Conservation (phyloP, 2,888 invertebrate genomes). For the Minunthozetes semirufus region DNA sequence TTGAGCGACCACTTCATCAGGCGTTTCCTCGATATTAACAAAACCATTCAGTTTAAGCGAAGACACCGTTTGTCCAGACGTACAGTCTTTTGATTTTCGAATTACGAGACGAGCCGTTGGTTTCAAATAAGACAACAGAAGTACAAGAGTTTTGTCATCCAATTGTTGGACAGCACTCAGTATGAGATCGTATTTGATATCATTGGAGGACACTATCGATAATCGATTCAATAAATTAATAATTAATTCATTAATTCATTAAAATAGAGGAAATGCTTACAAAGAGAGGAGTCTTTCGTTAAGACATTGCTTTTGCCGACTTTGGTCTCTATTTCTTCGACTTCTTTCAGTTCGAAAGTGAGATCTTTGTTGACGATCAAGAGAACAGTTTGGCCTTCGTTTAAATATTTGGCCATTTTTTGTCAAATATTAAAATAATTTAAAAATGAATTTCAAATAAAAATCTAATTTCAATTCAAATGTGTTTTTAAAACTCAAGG, state of each 20-base stretch:
- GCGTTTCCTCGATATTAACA: constrained; percentile 47
- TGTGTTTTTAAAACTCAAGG: no score
- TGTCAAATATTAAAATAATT: no score
- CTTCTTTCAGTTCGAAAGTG: neutral
- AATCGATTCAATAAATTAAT: neutral
- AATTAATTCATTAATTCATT: neutral
- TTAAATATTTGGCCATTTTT: constrained; percentile 1
- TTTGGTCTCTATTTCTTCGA: constrained; percentile 8
- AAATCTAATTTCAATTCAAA: neutral
- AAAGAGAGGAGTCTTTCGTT: neutral
- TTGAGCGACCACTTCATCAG: constrained; percentile 47
- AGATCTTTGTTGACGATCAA: neutral
- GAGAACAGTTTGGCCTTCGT: neutral
- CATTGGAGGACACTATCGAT: constrained; percentile 8
- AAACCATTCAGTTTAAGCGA: constrained; percentile 62
- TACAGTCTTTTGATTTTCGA: constrained; percentile 26
- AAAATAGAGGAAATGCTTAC: neutral
- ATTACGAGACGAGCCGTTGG: constrained; percentile 29
- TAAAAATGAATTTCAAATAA: neutral
- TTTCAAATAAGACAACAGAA: constrained; percentile 23
- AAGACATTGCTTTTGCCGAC: constrained; percentile 4
- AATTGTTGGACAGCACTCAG: constrained; percentile 18
- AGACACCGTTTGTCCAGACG: constrained; percentile 23
- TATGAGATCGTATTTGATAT: neutral
- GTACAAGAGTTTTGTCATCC: neutral